Base-by-base conservation (phyloP, 2,113 vertebrate genomes). In the Hippocampus mohnikei region DNA sequence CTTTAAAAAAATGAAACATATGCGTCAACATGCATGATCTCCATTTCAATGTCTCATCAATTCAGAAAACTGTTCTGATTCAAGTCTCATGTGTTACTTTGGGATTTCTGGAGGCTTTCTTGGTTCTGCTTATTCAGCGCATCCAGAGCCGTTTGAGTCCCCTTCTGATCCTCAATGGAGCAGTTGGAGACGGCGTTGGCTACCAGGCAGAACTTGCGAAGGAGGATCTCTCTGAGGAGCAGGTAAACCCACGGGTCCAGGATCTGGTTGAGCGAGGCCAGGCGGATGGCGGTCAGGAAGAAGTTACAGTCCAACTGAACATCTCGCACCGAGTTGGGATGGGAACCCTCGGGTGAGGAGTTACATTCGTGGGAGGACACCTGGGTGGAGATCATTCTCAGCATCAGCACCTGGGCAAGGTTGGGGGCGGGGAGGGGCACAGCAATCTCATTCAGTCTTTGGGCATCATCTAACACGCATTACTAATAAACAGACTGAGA, bases 211-310 rank as follows among this genome's bases (percentile, higher is more conserved):
- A 94, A 93, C 87, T 95, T 95, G 68, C 90, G 92, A 11, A 99
- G 91, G 7, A 98, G 91, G 78, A 99, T 97, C 90, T 95, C 95
- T 73, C 97, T 89, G 69, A 98, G 85, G 40, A 99, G 94, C 86
- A 99, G 87, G 80, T 99, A 99, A 73, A 99, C 94, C 97, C 97
- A 99, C 0, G 97, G 97, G 75, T 99, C 96, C 81, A 99, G 93
- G 81, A 99, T 98, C 89, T 99, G 97, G 88, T 98, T 99, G 8
- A 99, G 92, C 0, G 97, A 99, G 40, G 97, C 97, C 90, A 99
- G 77, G 66, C 96, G 96, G 74, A 99, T 94, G 0, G 94, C 94
- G 0, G 90, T 95, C 77, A 99, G 83, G 61, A 95, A 94, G 86
- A 95, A 93, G 59, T 93, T 87, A 74, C 96, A 98, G 50, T 98